Base-by-base conservation (phyloP, 2,113 vertebrate genomes). In the Cephalopholis sonnerati region DNA sequence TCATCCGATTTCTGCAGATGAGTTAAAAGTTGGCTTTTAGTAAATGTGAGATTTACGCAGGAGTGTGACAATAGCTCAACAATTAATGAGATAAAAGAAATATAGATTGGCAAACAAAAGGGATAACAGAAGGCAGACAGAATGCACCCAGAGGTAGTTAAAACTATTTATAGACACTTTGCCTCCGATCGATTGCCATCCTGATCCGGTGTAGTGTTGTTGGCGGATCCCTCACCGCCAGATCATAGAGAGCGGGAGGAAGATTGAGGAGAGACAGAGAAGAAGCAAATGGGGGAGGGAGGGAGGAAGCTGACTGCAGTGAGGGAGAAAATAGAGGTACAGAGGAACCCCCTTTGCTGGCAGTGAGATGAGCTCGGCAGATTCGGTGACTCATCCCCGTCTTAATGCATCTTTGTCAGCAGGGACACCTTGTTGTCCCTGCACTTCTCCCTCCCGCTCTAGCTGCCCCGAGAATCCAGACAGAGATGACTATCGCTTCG, bases 271-370 rank as follows among this genome's bases (percentile, higher is more conserved):
- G 36, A 57, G 58, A 54, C 36, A 4, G 59, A 12, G 46, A 59
- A 24, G 27, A 29, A 36, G 36, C 7, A 59, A 74, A n/a, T 1
- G n/a, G 18, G 59, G 41, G 75, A 65, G 67, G 79, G 64, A 27
- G 83, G 55, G 75, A 36, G 82, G 55, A 65, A 24, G 65, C 13
- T 70, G 77, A 85, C 74, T 90, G 88, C 89, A 82, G 81, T 77
- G 59, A 73, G 61, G 71, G 16, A 65, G 62, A 36, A 90, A 67
- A 69, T 13, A 58, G 81, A 91, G 85, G 88, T 79, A 81, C 24
- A 39, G 84, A 93, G 92, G 89, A 93, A 89, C 87, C 93, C 94
- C 93, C 92, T 89, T 91, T 57, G 58, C 88, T 86, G 84, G 82
- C 86, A 76, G 74, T 4, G 72, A 82, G 84, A 86, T 87, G 53